Evolutionary conservation across 2,888 invertebrate genomes (phyloP).

Genomic region (Caenorhabditis sinica): DNA sequence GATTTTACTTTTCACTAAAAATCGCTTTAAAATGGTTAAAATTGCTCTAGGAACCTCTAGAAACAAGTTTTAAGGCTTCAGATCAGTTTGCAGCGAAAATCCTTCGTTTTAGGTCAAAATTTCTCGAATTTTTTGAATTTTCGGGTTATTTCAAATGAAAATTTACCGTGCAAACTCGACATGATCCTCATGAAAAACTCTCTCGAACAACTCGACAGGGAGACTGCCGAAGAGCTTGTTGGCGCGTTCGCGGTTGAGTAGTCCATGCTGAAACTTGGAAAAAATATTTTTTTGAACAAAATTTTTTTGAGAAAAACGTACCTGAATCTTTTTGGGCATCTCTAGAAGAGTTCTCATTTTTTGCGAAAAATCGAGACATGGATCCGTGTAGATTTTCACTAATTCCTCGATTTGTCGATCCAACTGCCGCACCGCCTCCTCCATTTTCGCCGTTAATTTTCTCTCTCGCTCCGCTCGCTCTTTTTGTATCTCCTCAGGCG

Average conservation of each 20-base stretch:
- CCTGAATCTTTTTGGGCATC: conserved; percentile 28
- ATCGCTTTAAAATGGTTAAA: not conserved
- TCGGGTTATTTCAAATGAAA: not conserved
- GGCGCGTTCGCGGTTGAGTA: conserved; percentile 21
- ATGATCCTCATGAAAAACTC: conserved; percentile 24
- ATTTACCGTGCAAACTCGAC: conserved; percentile 10
- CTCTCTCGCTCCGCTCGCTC: not conserved
- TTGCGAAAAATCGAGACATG: conserved; percentile 8
- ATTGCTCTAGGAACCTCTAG: too few species aligned
- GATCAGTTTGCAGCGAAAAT: too few species aligned
- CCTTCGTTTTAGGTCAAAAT: not conserved
- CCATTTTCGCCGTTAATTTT: not conserved
- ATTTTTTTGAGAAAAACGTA: not conserved
- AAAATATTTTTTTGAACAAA: not conserved
- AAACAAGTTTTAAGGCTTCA: too few species aligned
- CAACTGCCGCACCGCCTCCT: not conserved
- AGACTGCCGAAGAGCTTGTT: conserved; percentile 38
- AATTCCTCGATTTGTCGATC: conserved; percentile 37
- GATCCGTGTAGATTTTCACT: conserved; percentile 20
- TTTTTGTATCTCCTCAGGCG: too few species aligned
- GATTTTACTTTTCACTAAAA: not conserved
- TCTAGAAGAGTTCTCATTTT: conserved; percentile 29
- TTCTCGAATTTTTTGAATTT: not conserved
- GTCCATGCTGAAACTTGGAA: conserved; percentile 28
- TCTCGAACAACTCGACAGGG: conserved; percentile 27